Evolutionary conservation across 2,113 vertebrate species (phyloP).

Genomic region (Pteruthius melanotis): DNA sequence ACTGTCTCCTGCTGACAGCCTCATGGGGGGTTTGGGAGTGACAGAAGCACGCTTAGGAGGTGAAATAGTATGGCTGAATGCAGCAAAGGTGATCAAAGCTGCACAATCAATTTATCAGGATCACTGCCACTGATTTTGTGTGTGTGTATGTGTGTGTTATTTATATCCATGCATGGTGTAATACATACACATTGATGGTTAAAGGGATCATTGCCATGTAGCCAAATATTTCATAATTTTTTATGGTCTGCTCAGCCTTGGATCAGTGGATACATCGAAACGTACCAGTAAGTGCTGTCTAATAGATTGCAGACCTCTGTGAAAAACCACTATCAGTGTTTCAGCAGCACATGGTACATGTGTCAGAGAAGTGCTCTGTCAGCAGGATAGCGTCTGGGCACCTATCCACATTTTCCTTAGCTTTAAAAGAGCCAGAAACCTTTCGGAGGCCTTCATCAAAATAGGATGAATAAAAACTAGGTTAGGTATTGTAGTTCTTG

Average conservation of each 20-base stretch:
- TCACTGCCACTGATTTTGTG: neutral
- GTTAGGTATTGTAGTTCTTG: slow-evolving; percentile 41
- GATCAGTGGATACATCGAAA: slow-evolving; percentile 62
- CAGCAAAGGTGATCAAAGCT: neutral
- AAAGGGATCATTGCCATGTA: neutral
- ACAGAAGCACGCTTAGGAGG: neutral
- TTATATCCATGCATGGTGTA: neutral
- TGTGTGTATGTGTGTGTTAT: neutral
- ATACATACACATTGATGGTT: neutral
- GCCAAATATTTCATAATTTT: slow-evolving; percentile 66
- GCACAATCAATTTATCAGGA: neutral
- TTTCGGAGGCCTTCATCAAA: slow-evolving; percentile 67
- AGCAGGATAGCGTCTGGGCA: slow-evolving; percentile 73
- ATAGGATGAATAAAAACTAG: slow-evolving; percentile 60
- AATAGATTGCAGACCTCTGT: slow-evolving; percentile 77
- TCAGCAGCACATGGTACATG: slow-evolving; percentile 41
- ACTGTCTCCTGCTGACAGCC: neutral
- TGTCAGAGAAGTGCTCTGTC: slow-evolving; percentile 72
- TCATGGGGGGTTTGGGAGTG: neutral
- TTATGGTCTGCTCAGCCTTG: slow-evolving; percentile 71
- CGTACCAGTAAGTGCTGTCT: slow-evolving; percentile 61
- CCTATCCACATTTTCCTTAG: slow-evolving; percentile 69
- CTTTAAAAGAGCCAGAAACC: slow-evolving; percentile 74
- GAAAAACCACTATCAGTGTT: slow-evolving; percentile 63
- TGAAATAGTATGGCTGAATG: fast-evolving